phyloP scores from a whole-genome alignment of 1,140 invertebrate genomes.

The Hylyphantes graminicola region DNA sequence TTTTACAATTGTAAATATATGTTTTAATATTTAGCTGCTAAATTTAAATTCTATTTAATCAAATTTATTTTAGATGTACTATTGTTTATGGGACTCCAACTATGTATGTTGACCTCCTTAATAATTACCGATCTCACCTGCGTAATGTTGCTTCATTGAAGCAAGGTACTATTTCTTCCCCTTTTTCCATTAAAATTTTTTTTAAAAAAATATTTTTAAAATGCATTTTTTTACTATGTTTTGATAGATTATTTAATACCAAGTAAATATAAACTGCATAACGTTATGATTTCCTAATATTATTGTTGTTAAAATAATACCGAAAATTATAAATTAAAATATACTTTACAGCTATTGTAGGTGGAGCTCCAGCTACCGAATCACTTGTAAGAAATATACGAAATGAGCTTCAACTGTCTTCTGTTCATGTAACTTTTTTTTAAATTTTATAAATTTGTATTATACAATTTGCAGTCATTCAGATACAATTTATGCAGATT shows the following conservation, averaged over 20 bases:
- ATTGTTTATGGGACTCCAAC: constrained; percentile 92
- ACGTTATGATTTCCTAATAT: background rate
- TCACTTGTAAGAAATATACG: constrained; percentile 77
- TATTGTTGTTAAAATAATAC: background rate
- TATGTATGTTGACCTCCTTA: constrained; percentile 91
- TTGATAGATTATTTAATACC: background rate
- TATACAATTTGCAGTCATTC: background rate
- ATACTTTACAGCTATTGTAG: constrained; percentile 70
- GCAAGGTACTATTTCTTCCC: constrained; percentile 68
- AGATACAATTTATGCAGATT: background rate
- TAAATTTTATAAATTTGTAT: background rate
- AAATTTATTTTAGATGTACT: constrained; percentile 74
- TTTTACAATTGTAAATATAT: background rate
- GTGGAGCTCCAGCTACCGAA: constrained; percentile 81
- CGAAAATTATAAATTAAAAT: background rate
- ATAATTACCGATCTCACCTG: constrained; percentile 64
- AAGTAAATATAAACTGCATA: background rate
- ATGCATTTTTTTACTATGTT: background rate
- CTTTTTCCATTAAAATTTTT: background rate
- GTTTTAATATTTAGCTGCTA: background rate
- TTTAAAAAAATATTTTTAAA: background rate
- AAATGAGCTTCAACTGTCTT: constrained; percentile 66
- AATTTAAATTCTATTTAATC: background rate
- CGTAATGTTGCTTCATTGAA: constrained; percentile 69
- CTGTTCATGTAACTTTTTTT: constrained; percentile 14